phyloP scores from a whole-genome alignment of 2,797 vertebrate genomes.

The Pangasius macronema region DNA sequence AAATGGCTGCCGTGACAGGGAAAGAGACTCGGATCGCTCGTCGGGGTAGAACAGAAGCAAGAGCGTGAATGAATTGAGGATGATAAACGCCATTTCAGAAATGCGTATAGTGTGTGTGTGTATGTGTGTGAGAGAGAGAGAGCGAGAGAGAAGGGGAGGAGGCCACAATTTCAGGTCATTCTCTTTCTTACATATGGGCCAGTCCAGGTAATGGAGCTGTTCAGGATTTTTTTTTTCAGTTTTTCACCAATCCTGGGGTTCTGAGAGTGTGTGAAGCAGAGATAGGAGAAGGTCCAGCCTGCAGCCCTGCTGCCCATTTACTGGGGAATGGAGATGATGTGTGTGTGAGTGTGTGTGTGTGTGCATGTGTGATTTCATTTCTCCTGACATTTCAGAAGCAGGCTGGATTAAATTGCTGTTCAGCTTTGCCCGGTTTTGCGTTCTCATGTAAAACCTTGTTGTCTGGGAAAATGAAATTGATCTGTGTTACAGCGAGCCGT shows the following conservation, averaged over 20 bases:
- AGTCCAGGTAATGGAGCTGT: constrained; percentile 43
- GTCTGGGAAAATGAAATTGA: constrained; percentile 24
- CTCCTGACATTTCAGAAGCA: constrained; percentile 32
- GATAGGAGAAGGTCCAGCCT: constrained; percentile 47
- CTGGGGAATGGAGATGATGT: constrained; percentile 22
- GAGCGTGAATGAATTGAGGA: constrained; percentile 27
- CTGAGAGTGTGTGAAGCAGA: constrained; percentile 32
- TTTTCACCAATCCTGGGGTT: constrained; percentile 15
- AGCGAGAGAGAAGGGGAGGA: neutral
- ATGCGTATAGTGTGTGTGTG: constrained; percentile 10
- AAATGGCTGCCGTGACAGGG: constrained; percentile 43
- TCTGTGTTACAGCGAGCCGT: neutral
- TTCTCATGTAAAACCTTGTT: constrained; percentile 24
- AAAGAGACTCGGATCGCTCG: constrained; percentile 32
- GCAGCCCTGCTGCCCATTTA: constrained; percentile 30
- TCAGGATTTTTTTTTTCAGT: neutral
- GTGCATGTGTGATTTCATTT: constrained; percentile 24
- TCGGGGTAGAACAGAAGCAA: constrained; percentile 19
- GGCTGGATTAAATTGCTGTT: constrained; percentile 22
- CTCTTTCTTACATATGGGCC: constrained; percentile 29
- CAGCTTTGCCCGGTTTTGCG: constrained; percentile 10
- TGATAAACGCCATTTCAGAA: constrained; percentile 36
- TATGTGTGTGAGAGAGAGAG: neutral
- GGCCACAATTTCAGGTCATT: constrained; percentile 25
- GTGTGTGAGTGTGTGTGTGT: constrained; percentile 18